Conservation (phyloP, 2,797 vertebrate genomes). For the Ctenopoma multispine region DNA sequence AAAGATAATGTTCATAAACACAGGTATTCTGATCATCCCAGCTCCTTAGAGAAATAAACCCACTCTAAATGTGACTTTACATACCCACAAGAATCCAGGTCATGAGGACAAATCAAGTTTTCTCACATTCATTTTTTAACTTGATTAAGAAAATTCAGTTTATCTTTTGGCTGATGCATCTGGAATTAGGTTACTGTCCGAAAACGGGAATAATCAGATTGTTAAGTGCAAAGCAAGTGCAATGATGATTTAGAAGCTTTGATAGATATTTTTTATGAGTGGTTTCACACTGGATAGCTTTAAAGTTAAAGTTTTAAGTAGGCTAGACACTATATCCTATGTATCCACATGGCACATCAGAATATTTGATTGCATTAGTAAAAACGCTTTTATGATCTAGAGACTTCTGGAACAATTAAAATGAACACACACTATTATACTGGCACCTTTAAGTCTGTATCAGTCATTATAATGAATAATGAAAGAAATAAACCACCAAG, state of each 20-base stretch:
- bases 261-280: neutral
- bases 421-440: neutral
- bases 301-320: neutral
- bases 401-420: constrained; percentile 17
- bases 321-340: neutral
- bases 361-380: neutral
- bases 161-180: constrained; percentile 14
- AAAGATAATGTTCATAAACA: neutral
- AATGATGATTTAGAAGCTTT: constrained; percentile 4
- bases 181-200: constrained; percentile 5
- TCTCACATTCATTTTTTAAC: constrained; percentile 33
- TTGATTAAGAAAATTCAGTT: constrained; percentile 13
- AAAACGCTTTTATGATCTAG: neutral
- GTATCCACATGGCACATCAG: neutral
- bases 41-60: neutral
- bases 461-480: constrained; percentile 11
- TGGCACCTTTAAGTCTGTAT: neutral
- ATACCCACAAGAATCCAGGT: constrained; percentile 1
- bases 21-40: neutral
- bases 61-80: neutral
- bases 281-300: neutral
- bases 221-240: neutral
- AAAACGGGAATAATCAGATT: constrained; percentile 22
- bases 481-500: constrained; percentile 12
- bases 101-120: constrained; percentile 1